phyloP scores from a whole-genome alignment of 2,113 vertebrate species.

The Pyrgilauda ruficollis region DNA sequence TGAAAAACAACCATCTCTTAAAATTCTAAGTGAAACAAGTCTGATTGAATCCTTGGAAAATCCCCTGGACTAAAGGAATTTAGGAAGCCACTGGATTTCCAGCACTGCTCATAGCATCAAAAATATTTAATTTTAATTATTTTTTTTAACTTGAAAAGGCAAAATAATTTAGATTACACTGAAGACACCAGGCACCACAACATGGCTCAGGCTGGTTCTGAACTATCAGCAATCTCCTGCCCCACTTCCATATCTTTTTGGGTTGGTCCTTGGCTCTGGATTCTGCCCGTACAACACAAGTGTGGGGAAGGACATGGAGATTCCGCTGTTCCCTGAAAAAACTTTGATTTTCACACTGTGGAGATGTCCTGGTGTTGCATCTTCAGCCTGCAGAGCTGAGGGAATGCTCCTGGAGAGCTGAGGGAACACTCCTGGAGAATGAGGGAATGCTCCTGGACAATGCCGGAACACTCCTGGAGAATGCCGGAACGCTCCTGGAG shows the following conservation, averaged over 20 bases:
- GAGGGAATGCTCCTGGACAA: not conserved
- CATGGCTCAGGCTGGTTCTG: not conserved
- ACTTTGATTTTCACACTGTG: not conserved
- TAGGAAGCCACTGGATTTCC: not conserved
- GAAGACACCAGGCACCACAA: not conserved
- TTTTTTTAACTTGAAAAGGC: not conserved
- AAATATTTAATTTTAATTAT: not conserved
- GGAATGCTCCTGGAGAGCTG: not conserved
- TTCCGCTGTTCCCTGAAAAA: not conserved
- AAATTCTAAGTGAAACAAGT: not conserved
- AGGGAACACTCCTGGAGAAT: no score
- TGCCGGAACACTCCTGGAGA: not conserved
- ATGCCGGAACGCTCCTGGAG: not conserved
- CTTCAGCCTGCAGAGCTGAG: not conserved
- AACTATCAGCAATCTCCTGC: not conserved
- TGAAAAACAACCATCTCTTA: not conserved
- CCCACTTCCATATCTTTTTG: not conserved
- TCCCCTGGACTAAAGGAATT: not conserved
- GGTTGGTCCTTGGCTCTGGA: not conserved
- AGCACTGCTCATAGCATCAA: not conserved
- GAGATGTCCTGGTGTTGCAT: fast-evolving
- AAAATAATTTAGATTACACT: not conserved
- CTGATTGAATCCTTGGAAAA: not conserved
- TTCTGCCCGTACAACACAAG: not conserved
- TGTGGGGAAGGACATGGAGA: not conserved